phyloP scores from a whole-genome alignment of 2,888 invertebrate species.

The Branchipolynoe longqiensis region DNA sequence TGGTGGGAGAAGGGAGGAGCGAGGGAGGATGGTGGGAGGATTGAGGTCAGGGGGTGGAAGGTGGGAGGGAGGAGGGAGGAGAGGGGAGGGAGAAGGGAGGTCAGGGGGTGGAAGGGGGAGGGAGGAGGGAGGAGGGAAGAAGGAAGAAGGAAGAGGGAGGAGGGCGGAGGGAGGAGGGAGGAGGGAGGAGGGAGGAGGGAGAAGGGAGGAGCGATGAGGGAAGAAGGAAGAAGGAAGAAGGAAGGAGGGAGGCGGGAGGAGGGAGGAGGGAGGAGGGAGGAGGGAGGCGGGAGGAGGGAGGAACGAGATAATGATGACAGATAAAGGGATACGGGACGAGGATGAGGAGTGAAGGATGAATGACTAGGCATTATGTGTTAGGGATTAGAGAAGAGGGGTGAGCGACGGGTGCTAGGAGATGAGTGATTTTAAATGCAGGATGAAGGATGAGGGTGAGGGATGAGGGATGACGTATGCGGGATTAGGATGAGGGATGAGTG shows the following conservation, averaged over 20 bases:
- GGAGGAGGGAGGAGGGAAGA: not conserved
- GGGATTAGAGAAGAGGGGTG: too few species aligned
- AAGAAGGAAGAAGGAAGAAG: not conserved
- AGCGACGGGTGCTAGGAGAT: not conserved
- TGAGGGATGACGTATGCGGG: not conserved
- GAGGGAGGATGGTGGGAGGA: not conserved
- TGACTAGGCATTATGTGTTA: not conserved
- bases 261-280: not conserved
- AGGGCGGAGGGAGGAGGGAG: not conserved
- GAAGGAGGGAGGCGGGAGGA: not conserved
- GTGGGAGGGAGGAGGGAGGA: not conserved
- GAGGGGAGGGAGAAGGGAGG: not conserved
- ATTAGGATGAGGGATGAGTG: not conserved
- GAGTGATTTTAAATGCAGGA: not conserved
- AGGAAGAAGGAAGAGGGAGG: not conserved
- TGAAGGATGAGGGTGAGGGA: not conserved
- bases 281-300: not conserved
- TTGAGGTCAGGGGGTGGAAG: not conserved
- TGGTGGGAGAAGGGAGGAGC: not conserved
- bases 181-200: not conserved
- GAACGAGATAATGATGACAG: not conserved
- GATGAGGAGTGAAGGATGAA: not conserved
- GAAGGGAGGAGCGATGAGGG: not conserved
- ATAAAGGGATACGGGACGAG: not conserved
- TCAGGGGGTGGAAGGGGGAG: not conserved